Evolutionary conservation across 2,888 invertebrate species (phyloP).

Genomic region (Alloscopus bannaensis): DNA sequence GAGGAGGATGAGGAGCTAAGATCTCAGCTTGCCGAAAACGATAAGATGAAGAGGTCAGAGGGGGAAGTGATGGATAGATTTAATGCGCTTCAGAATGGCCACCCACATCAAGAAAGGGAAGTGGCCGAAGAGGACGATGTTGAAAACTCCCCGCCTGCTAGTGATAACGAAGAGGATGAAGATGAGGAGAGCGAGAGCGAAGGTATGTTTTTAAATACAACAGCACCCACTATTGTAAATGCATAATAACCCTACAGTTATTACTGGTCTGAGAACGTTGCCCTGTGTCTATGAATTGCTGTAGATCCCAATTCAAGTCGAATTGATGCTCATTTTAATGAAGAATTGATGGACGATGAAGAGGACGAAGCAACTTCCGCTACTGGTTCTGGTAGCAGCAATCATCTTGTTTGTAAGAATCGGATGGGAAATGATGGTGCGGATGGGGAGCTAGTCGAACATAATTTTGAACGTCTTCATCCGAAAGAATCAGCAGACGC

Average conservation of each 20-base stretch:
- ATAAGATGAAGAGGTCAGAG: background rate
- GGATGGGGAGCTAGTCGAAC: no score
- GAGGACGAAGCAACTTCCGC: no score
- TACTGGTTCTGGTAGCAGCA: no score
- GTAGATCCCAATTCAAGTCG: background rate
- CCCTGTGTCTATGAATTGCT: no score
- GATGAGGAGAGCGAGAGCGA: background rate
- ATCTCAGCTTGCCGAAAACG: background rate
- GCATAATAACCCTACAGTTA: background rate
- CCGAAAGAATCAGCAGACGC: no score
- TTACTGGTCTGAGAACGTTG: no score
- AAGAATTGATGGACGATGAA: background rate
- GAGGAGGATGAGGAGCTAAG: background rate
- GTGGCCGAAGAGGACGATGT: background rate
- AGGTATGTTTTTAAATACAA: background rate
- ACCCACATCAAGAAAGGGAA: background rate
- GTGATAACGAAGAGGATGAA: constrained; percentile 3
- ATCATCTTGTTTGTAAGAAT: no score
- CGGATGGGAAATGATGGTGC: no score
- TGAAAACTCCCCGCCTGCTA: background rate
- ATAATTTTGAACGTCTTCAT: no score
- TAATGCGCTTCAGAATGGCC: background rate
- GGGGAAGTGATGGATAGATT: background rate
- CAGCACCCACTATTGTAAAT: background rate
- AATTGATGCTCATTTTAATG: background rate